Evolutionary conservation across 1,140 invertebrate genomes (phyloP), one percentile per base, ranked within the genome.

Genomic region (Drosophila obscura): DNA sequence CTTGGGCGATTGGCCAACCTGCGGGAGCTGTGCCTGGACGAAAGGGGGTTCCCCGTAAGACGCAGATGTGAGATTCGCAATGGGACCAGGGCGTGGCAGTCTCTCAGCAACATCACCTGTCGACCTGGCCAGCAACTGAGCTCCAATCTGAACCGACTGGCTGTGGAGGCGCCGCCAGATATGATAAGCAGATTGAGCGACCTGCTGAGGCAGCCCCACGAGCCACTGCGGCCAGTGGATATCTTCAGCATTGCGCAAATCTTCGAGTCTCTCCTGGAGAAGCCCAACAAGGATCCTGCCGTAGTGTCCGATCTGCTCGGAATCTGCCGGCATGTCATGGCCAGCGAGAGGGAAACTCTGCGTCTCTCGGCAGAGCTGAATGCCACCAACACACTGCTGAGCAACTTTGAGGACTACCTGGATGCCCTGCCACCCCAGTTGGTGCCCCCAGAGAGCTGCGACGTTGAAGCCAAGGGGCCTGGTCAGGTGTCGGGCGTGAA

Each of bases 401-500:
- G 68, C 5, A 77, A 68, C 13, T 91, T 91, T 31, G 90, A 91
- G 51, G 44, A 77, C 0, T 87, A 83, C 19, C 69, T 91, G 59
- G 72, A 91, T 57, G 62, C 57, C 9, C 8, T 91, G 22, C 52
- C 79, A 0, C 55, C 62, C 1, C 44, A 84, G 19, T 31, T 82
- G 0, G 69, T 91, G 35, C 59, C 74, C 2, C 22, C 9, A 0
- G 31, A 19, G 1, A 63, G n/a, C 4, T 83, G 89, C 59, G 13
- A 51, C 7, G 35, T 39, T 13, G 35, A 4, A 2, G 19, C 4
- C 5, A 15, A 31, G 15, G 3, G 0, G 11, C 9, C 39, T 5
- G 19, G 11, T 16, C 28, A 39, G 4, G 0, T 19, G 24, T 11
- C 48, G 13, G 22, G 15, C 6, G 28, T 6, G 0, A 31, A 15